Evolutionary conservation across 2,888 invertebrate genomes (phyloP), one percentile per base, ranked within the genome.

Genomic region (Eulithis testata): DNA sequence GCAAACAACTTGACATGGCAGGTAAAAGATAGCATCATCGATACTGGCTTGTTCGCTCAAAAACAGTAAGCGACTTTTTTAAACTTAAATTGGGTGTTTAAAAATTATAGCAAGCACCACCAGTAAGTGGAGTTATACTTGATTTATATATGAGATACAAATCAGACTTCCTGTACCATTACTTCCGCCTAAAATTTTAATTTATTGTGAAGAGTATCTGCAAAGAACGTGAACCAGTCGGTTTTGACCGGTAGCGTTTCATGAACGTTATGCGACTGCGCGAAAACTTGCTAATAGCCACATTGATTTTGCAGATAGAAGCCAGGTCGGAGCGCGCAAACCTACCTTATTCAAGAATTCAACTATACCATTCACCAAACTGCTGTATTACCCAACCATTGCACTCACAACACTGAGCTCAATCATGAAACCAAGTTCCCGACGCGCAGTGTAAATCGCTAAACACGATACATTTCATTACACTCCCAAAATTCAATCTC

Each of bases 231-330:
- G 67, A 75, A 73, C 73, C 80, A 79, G 82, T 82, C 80, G 85
- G 83, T 85, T 80, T 81, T 86, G 88, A 86, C 87, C 88, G 87
- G 87, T 86, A 87, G 88, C 88, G 80, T 78, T 81, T 81, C 81
- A 75, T 72, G 79, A 72, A 77, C 84, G 87, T 81, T 86, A 85
- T 92, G 93, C 93, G 93, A 89, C 92, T 92, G 92, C 93, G 93
- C 93, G 92, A 89, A 87, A 89, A 89, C 90, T 91, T 89, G 91
- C 91, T 93, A 92, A 93, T 93, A 82, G 91, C 78, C 91, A 91
- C 93, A 93, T 93, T 93, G 93, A 93, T 93, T 93, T 93, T 93
- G 93, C 92, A 92, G 92, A 93, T 93, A 91, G 91, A 89, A 90
- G 89, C 87, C 91, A 91, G 91, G 91, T 91, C 89, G 89, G 88